phyloP scores from a whole-genome alignment of 2,888 invertebrate species.

The Ormyrus pomaceus region DNA sequence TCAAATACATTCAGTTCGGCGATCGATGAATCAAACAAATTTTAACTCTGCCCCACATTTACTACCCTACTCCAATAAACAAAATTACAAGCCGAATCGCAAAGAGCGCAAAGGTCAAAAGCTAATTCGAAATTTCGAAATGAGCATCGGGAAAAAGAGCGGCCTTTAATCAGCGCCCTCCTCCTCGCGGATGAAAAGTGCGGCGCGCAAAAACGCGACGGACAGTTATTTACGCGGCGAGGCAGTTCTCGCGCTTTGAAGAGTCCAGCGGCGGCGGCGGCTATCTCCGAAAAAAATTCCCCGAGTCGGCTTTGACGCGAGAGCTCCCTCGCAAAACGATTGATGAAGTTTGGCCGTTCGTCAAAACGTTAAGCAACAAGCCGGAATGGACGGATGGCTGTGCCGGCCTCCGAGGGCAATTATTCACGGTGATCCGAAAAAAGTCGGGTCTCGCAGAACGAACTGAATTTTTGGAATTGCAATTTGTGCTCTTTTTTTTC shows the following conservation, averaged over 20 bases:
- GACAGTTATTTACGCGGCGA: neutral
- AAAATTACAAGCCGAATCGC: too few species aligned
- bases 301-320: neutral
- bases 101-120: too few species aligned
- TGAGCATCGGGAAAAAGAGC: too few species aligned
- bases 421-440: neutral
- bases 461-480: too few species aligned
- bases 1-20: too few species aligned
- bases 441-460: too few species aligned
- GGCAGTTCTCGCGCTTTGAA: neutral
- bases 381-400: constrained; percentile 7
- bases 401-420: neutral
- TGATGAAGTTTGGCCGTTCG: constrained; percentile 42
- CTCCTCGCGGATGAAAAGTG: neutral
- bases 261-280: neutral
- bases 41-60: too few species aligned
- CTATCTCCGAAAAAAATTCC: neutral
- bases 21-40: too few species aligned
- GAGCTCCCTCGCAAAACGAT: constrained; percentile 16
- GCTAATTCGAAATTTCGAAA: too few species aligned
- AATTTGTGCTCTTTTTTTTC: too few species aligned
- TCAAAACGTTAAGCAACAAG: constrained; percentile 40
- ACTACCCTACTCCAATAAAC: too few species aligned
- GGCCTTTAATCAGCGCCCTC: too few species aligned
- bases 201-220: neutral